Percentiles rank a stretch among this genome's conserved stretches.
Evolutionary conservation across 2,113 vertebrate species (phyloP).

Genomic region (Meriones unguiculatus): DNA sequence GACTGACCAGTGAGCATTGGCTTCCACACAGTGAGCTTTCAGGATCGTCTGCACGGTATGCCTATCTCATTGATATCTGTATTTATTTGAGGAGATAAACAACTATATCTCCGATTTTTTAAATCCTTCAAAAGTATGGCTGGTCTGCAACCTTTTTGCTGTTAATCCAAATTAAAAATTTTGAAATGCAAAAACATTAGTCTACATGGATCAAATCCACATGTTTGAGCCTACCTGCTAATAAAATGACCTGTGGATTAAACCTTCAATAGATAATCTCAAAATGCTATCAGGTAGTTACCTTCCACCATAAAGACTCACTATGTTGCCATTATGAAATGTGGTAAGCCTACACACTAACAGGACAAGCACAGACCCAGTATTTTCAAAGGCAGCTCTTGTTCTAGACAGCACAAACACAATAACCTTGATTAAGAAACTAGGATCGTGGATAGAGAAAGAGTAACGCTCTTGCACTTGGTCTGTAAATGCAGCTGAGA

Average conservation of each 20-base stretch:
- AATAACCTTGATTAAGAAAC: not conserved
- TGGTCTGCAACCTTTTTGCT: not conserved
- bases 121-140: not conserved
- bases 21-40: not conserved
- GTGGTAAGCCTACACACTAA: not conserved
- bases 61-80: not conserved
- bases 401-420: not conserved
- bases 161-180: not conserved
- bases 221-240: slow-evolving; percentile 24
- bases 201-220: not conserved
- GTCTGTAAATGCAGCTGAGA: not conserved
- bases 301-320: not conserved
- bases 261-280: not conserved
- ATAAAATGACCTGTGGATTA: not conserved
- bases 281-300: slow-evolving; percentile 27
- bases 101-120: not conserved
- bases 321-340: not conserved
- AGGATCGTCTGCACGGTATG: not conserved
- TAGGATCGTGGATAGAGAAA: not conserved
- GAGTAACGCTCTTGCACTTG: not conserved
- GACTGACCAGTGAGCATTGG: not conserved
- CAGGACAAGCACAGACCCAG: not conserved
- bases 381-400: not conserved
- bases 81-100: slow-evolving; percentile 2
- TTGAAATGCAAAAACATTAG: not conserved